A percentile compares a stretch with the other conserved stretches of the same genome.
Evolutionary conservation across 2,113 vertebrate species (phyloP).

Genomic region (Poecile atricapillus): DNA sequence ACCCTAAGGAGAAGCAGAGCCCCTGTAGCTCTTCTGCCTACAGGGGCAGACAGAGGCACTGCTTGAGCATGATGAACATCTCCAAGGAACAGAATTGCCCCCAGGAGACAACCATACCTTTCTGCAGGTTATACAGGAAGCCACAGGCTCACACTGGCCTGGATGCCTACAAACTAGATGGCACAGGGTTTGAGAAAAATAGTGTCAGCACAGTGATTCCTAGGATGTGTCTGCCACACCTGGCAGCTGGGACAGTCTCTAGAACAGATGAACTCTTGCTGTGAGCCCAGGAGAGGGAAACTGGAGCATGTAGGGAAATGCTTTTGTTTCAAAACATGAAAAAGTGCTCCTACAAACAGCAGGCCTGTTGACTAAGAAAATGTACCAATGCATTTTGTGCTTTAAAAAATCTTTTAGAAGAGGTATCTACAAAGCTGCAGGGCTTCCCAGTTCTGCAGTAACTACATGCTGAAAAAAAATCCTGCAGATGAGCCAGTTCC

Average conservation of each 20-base stretch:
- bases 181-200: not conserved
- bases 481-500: not conserved
- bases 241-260: not conserved
- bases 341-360: not conserved
- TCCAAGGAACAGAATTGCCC: not conserved
- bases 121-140: not conserved
- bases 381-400: not conserved
- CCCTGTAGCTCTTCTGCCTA: not conserved
- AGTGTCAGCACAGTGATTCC: rapidly evolving
- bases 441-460: not conserved
- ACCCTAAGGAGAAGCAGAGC: not conserved
- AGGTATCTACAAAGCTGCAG: not conserved
- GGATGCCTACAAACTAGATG: not conserved
- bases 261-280: not conserved
- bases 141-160: not conserved
- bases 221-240: not conserved
- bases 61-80: rapidly evolving
- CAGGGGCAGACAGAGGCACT: not conserved
- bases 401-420: not conserved
- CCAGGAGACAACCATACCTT: rapidly evolving
- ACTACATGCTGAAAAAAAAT: not conserved
- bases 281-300: not conserved
- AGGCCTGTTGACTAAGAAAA: not conserved
- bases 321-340: not conserved
- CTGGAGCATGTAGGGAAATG: not conserved